Evolutionary conservation across 2,113 vertebrate species (phyloP), one percentile per base, ranked within the genome.

Genomic region (Noctilio leporinus): DNA sequence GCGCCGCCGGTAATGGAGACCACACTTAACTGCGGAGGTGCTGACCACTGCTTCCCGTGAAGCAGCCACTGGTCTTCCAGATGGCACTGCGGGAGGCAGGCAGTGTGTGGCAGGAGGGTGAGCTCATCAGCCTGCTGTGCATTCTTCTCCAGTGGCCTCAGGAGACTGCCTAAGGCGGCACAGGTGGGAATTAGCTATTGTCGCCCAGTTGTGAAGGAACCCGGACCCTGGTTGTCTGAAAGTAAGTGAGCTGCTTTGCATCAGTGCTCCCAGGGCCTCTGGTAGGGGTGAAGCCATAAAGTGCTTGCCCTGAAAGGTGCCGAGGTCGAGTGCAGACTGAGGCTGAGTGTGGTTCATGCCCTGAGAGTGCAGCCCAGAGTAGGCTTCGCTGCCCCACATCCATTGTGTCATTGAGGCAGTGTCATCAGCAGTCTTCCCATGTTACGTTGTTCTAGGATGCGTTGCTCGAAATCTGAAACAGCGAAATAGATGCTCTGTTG

Each of bases 101-200:
- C 30, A 1, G 19, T 3, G 4, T 24, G 0, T 10, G 64, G 35
- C 55, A 6, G 7, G 7, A 2, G 0, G 0, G 22, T 28, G 53
- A 69, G 15, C 3, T 0, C 0, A 0, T 17, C 1, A 73, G 28
- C 35, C 0, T 0, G 7, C 85, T 1, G 8, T 5, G 12, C 20
- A 45, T 14, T 80, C 28, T 35, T 73, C 43, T 19, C 62, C 47
- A 38, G 15, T n/a, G 24, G 4, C 57, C 47, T 35, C 3, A 2
- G 67, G 33, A 75, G 81, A 26, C 28, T 7, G 30, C 10, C 62
- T 67, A 24, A 24, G 70, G 49, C 28, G n/a, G n/a, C 53, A 64
- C 28, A 2, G 11, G 7, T 7, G n/a, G 35, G 4, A 16, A 11
- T 85, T 73, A 72, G 55, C 75, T 81, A 0, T 84, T 30, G 19